Conservation (phyloP, 2,888 invertebrate species). For the Hirtodrosophila confusa region DNA sequence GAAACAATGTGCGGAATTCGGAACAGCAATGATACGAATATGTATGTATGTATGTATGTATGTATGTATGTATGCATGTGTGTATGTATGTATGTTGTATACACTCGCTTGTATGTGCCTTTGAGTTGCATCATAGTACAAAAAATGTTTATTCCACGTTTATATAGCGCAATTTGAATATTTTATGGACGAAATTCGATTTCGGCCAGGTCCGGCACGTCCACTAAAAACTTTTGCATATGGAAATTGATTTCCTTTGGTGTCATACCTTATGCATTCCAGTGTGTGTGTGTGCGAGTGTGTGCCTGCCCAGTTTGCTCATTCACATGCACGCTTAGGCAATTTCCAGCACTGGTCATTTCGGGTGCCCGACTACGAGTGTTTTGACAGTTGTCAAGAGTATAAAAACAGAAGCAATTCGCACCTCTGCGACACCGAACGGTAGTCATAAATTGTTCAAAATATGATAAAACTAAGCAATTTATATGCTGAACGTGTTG, state of each 20-base stretch:
- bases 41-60: not conserved
- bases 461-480: constrained; percentile 76
- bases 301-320: constrained; percentile 40
- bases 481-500: constrained; percentile 81
- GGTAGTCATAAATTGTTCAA: constrained; percentile 27
- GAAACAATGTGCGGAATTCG: too few species aligned
- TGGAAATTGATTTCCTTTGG: constrained; percentile 77
- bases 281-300: constrained; percentile 25
- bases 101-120: not conserved
- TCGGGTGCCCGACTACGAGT: constrained; percentile 54
- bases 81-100: not conserved
- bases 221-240: constrained; percentile 80
- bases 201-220: constrained; percentile 59
- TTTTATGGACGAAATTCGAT: constrained; percentile 78
- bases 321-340: constrained; percentile 46
- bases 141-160: constrained; percentile 80
- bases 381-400: constrained; percentile 76
- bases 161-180: constrained; percentile 78
- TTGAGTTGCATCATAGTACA: constrained; percentile 39
- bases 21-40: too few species aligned
- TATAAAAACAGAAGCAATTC: constrained; percentile 77
- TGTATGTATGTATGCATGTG: not conserved
- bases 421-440: constrained; percentile 55
- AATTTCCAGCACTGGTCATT: constrained; percentile 22
- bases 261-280: constrained; percentile 52